Conservation (phyloP, 2,888 invertebrate genomes). For the Lithosia quadra region DNA sequence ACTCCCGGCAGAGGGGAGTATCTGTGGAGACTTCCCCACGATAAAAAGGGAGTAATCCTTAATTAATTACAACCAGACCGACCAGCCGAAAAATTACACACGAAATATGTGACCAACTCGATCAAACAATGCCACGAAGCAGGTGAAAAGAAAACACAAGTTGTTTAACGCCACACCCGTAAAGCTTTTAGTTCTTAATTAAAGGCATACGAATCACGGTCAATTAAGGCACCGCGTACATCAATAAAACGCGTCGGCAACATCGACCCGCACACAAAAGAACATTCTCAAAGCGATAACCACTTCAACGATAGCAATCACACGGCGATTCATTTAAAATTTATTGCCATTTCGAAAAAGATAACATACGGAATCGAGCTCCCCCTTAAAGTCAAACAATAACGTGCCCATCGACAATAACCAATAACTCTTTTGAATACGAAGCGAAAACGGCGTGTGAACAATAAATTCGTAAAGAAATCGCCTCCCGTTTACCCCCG, state of each 20-base stretch:
- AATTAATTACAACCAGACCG: neutral
- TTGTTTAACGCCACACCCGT: conserved; percentile 30
- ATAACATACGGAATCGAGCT: conserved; percentile 59
- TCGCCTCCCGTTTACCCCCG: conserved; percentile 57
- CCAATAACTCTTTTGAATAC: conserved; percentile 67
- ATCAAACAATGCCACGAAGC: conserved; percentile 31
- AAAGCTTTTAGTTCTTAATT: conserved; percentile 49
- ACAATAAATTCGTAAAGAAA: conserved; percentile 64
- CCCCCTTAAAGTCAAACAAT: conserved; percentile 62
- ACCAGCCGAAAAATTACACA: neutral
- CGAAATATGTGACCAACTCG: conserved; percentile 15
- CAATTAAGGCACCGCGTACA: conserved; percentile 40
- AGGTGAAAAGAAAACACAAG: conserved; percentile 37
- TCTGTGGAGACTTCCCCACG: no score
- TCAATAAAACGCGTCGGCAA: conserved; percentile 46
- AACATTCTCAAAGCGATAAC: conserved; percentile 59
- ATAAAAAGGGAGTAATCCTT: no score
- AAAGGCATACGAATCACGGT: conserved; percentile 42
- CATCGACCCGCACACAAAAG: conserved; percentile 53
- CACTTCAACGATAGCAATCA: conserved; percentile 67
- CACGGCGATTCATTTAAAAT: conserved; percentile 70
- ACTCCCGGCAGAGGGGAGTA: no score
- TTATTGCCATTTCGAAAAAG: conserved; percentile 65
- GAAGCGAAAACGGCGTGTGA: conserved; percentile 62
- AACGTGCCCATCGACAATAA: conserved; percentile 64